Base-by-base conservation (phyloP, 2,797 vertebrate species). In the Alosa sapidissima region DNA sequence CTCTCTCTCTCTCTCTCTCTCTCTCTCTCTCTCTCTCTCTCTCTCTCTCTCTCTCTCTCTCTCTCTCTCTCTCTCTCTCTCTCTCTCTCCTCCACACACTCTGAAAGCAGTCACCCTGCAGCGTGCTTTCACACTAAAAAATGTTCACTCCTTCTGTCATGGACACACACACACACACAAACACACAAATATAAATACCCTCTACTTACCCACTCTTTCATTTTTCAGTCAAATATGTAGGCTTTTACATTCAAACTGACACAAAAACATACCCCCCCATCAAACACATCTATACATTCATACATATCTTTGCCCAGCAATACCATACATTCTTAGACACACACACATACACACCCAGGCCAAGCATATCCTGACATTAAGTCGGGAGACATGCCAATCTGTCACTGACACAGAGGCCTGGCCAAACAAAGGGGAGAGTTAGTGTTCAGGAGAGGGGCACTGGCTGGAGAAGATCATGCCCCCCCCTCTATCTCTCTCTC, bases 351-450 rank as follows among this genome's bases (percentile, higher is more conserved):
- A 83, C 82, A 84, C 83, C 81, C 85, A 86, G 58, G 84, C 86
- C 84, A 87, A 83, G 84, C 88, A 54, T 87, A 85, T 83, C 89
- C 87, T 78, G 14, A 88, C 82, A 85, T 86, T 92, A 84, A 91
- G 91, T 91, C 91, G 91, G 92, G 91, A 93, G 90, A 92, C 91
- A 89, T 91, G 91, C 92, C 92, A 92, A 91, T 93, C 93, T 92
- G 91, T 94, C 93, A 93, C 88, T 92, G 93, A 92, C 91, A 93
- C 91, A 88, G 89, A 91, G 91, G 89, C 88, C 88, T 88, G 51
- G 81, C 91, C 91, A 93, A 92, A 94, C 94, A 93, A 92, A 91
- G 86, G 86, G 33, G 89, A 91, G 88, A 85, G 33, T 91, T 90
- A 89, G 68, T 14, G 13, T 75, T 75, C 14, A 14, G 13, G 7